phyloP scores from a whole-genome alignment of 2,797 vertebrate genomes.

The Pangasius djambal region DNA sequence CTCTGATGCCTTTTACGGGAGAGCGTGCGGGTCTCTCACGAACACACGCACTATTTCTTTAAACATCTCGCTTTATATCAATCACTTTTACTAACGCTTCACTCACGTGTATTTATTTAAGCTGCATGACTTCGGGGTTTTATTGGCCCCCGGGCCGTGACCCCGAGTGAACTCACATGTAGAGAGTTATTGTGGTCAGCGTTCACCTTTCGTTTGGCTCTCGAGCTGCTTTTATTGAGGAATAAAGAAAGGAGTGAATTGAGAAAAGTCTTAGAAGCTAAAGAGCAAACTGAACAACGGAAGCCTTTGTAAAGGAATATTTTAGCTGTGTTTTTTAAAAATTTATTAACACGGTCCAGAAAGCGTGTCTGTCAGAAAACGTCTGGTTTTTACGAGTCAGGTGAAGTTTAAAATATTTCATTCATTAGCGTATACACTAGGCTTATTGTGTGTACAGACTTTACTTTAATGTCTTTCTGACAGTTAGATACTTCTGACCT shows the following conservation, averaged over 20 bases:
- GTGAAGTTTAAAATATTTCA: neutral
- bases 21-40: constrained; percentile 40
- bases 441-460: neutral
- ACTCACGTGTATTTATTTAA: constrained; percentile 40
- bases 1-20: constrained; percentile 52
- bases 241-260: neutral
- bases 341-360: neutral
- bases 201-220: neutral
- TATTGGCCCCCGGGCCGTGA: constrained; percentile 37
- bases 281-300: neutral
- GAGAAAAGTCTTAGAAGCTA: neutral
- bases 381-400: neutral
- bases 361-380: neutral
- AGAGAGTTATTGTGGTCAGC: constrained; percentile 31
- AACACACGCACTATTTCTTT: constrained; percentile 46
- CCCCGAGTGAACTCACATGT: constrained; percentile 33
- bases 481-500: too few relatives aligned
- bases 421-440: neutral
- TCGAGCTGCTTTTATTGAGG: neutral
- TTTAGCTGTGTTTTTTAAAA: constrained; percentile 13
- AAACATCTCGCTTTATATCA: constrained; percentile 39
- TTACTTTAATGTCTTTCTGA: neutral
- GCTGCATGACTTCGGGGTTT: constrained; percentile 15
- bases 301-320: constrained; percentile 5
- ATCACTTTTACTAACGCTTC: constrained; percentile 36